phyloP scores from a whole-genome alignment of 2,113 vertebrate genomes.

The Thymallus thymallus region DNA sequence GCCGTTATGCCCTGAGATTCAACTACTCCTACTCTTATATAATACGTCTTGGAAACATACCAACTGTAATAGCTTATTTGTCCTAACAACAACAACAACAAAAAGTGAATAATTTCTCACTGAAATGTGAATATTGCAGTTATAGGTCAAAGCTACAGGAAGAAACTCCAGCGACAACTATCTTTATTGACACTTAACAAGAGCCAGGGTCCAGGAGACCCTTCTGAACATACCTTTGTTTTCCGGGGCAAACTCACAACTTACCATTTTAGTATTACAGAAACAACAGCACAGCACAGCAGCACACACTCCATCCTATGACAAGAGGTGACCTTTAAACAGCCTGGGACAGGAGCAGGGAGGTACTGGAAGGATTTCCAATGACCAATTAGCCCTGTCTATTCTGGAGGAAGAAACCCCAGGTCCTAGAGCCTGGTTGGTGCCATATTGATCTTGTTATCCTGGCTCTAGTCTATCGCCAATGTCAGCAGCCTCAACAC shows the following conservation, averaged over 20 bases:
- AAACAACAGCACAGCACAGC: constrained; percentile 29
- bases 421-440: constrained; percentile 19
- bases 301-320: constrained; percentile 53
- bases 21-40: no score
- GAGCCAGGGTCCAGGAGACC: not conserved
- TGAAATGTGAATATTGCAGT: not conserved
- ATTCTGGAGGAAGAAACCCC: constrained; percentile 18
- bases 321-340: constrained; percentile 66
- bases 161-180: not conserved
- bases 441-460: constrained; percentile 16
- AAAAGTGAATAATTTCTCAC: not conserved
- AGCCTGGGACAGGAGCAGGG: constrained; percentile 18
- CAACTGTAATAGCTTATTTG: no score
- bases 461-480: not conserved
- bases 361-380: constrained; percentile 57
- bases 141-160: no score
- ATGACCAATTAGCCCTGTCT: constrained; percentile 61
- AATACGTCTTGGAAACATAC: no score
- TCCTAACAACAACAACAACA: no score
- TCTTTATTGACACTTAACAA: not conserved
- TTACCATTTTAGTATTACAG: constrained; percentile 48
- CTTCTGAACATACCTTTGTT: constrained; percentile 25
- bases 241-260: constrained; percentile 51
- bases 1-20: no score
- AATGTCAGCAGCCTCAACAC: not conserved